Base-by-base conservation (phyloP, 92 coral and sea anemone species). In the Porites divaricata region DNA sequence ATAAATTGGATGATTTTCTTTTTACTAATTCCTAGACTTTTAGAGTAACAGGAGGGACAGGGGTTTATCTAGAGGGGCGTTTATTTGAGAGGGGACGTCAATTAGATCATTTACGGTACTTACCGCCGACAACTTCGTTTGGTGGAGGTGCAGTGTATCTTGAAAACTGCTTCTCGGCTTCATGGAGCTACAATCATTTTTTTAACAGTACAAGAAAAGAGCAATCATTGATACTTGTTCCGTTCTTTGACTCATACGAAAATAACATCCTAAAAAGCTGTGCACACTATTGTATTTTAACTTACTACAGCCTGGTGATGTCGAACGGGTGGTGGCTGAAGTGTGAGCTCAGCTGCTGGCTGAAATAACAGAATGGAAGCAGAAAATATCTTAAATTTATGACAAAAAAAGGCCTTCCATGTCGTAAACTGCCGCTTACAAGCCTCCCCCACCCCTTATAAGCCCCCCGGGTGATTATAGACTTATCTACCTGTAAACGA, bases 291-390 rank as follows among this genome's bases (percentile, higher is more conserved):
- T 7, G 56, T 7, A 51, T 7, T 54, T 45, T 22, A 25, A 92
- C 98, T 85, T 70, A 96, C 99, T 25, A 89, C 89, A 63, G 99
- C 98, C 85, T 96, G 99, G 23, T 86, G 94, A 84, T 95, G 99
- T 21, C 91, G 89, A 16, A 96, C 98, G 13, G 99, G 99, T 9
- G 99, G 88, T 20, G 99, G 99, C 73, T 93, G 91, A 23, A 96
- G 90, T 26, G 97, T 92, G 17, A 96, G 89, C 66, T 95, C 98
- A 23, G 99, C 99, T 16, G 98, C 98, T 78, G 99, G 97, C 99
- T 96, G 86, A 17, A 56, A 84, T 77, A 68, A 24, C 49, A 70
- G 1, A 85, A n/a, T 53, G 57, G 54, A 19, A 77, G 1, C 56
- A 13, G 17, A 54, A 48, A 11, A 49, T 51, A 74, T 19, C 25